phyloP scores from a whole-genome alignment of 2,888 invertebrate species.

The Palloptera scutellata region DNA sequence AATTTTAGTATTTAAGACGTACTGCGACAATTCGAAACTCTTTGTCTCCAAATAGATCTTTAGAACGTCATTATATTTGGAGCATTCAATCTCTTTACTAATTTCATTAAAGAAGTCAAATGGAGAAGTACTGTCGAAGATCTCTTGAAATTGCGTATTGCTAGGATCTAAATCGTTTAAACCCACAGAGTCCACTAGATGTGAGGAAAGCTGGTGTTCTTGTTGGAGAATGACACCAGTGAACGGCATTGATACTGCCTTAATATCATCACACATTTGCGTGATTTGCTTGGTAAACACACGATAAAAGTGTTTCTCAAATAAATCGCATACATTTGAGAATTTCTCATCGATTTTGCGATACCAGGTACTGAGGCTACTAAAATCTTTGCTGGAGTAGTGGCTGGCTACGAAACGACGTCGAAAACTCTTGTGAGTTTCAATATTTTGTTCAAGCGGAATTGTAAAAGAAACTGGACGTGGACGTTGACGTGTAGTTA shows the following conservation, averaged over 20 bases:
- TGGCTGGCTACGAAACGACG: no score
- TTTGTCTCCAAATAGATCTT: slow-evolving; percentile 47
- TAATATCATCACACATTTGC: slow-evolving; percentile 42
- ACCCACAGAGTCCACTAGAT: no score
- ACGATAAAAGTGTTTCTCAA: slow-evolving; percentile 43
- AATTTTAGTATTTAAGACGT: slow-evolving; percentile 38
- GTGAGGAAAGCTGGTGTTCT: no score
- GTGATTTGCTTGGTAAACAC: slow-evolving; percentile 38
- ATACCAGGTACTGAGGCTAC: slow-evolving; percentile 48
- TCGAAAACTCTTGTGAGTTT: no score
- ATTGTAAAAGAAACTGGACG: no score
- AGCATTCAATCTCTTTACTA: slow-evolving; percentile 39
- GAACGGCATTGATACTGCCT: slow-evolving; percentile 22
- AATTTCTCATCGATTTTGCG: slow-evolving; percentile 45
- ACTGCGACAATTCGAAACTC: slow-evolving; percentile 43
- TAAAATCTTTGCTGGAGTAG: slow-evolving; percentile 12
- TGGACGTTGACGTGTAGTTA: no score
- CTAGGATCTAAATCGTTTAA: no score
- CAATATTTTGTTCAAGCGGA: no score
- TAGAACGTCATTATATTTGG: slow-evolving; percentile 35
- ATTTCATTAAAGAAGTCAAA: slow-evolving; percentile 41
- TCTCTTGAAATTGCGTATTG: background rate
- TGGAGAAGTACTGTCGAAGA: slow-evolving; percentile 7
- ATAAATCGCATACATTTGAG: slow-evolving; percentile 35
- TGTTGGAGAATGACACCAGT: no score